Conservation (phyloP, 2,797 vertebrate genomes). For the Chelon labrosus region DNA sequence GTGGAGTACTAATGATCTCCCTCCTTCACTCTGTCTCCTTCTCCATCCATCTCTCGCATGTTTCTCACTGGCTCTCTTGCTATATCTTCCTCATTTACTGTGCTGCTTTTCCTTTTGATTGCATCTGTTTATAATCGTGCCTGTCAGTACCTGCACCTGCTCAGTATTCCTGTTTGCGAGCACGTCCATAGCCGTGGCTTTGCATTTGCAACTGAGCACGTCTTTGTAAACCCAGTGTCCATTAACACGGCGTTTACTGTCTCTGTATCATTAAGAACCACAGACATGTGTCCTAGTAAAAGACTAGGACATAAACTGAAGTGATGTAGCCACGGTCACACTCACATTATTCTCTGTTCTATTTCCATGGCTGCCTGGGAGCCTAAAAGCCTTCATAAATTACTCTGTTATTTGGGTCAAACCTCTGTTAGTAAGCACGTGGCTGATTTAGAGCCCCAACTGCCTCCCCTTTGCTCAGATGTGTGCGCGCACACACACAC, state of each 20-base stretch:
- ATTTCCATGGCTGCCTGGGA: constrained; percentile 74
- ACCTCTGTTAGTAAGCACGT: constrained; percentile 76
- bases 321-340: constrained; percentile 68
- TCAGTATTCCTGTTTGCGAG: constrained; percentile 38
- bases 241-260: constrained; percentile 77
- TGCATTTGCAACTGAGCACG: constrained; percentile 37
- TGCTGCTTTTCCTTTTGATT: constrained; percentile 34
- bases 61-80: constrained; percentile 25
- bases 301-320: constrained; percentile 77
- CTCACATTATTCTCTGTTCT: constrained; percentile 81
- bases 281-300: constrained; percentile 74
- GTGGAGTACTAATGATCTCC: constrained; percentile 62
- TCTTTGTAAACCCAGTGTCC: constrained; percentile 56
- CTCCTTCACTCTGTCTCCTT: constrained; percentile 32
- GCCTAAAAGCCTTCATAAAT: constrained; percentile 85
- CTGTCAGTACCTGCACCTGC: constrained; percentile 36
- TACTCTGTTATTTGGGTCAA: constrained; percentile 83
- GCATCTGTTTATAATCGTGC: constrained; percentile 35
- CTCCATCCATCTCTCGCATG: constrained; percentile 30
- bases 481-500: constrained; percentile 8
- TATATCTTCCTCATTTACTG: constrained; percentile 34
- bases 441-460: constrained; percentile 74
- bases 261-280: constrained; percentile 73
- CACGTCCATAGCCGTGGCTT: constrained; percentile 30
- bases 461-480: constrained; percentile 43